Base-by-base conservation (phyloP, 2,888 invertebrate species). In the Trimorus sp. region DNA sequence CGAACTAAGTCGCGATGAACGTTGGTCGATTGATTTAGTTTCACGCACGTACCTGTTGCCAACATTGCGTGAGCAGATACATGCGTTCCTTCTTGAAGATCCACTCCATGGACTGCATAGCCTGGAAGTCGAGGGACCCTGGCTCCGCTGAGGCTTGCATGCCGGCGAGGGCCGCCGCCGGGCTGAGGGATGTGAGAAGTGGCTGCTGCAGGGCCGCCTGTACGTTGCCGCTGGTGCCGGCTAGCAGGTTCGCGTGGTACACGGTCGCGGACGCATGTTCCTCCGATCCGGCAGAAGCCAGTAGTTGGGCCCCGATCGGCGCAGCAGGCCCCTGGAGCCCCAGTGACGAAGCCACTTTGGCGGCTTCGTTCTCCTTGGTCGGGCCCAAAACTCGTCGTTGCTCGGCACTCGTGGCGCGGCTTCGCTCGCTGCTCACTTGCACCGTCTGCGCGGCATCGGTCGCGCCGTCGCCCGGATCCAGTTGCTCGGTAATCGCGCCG, bases 41-140 rank as follows among this genome's bases (percentile, higher is more conserved):
- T 40, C 40, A 85, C 95, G 95, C 94, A 85, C 95, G 95, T 94
- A 97, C 97, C 97, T 97, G 97, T 96, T 97, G 97, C 97, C 97
- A 97, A 94, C 97, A 97, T 93, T 97, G 97, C 92, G 97, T 97
- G 92, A 97, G 95, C 92, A 97, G 94, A 94, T 97, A 97, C 94
- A 97, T 97, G 93, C 96, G 94, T 94, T 97, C 97, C 94, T 97
- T 97, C 95, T 97, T 97, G 94, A 97, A 97, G 93, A 97, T 95
- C 97, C 97, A 97, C 94, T 97, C 97, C 97, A 97, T 97, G 92
- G 97, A 97, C 94, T 97, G 97, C 95, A 97, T 96, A 93, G 97
- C 95, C 95, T 96, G 96, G 94, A 97, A 95, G 95, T 97, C 97
- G 95, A 97, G 96, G 66, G 96, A 96, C 91, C 94, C 95, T 93